These are phyloP conservation scores for Porphyrio hochstetteri DNA, from an alignment of 2,113 vertebrate genomes.

Conservation along the genomic window DNA sequence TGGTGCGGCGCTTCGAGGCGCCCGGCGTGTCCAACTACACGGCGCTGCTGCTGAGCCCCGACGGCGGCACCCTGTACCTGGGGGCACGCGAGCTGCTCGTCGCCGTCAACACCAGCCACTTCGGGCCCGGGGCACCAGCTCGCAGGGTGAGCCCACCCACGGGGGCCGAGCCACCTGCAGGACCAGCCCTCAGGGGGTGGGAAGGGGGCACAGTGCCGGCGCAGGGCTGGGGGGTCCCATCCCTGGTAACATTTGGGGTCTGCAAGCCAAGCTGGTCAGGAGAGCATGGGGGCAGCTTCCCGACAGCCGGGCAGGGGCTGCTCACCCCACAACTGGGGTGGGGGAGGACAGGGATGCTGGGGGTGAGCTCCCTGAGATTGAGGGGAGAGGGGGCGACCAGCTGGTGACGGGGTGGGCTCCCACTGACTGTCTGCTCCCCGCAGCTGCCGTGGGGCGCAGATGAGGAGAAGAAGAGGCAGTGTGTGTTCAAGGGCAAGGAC, in stretches of 20 bases:
- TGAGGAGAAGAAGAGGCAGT: constrained; percentile 87
- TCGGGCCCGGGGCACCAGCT: constrained; percentile 57
- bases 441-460: constrained; percentile 89
- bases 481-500: constrained; percentile 95
- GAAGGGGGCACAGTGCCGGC: background rate
- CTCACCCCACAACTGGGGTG: background rate
- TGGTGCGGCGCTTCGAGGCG: constrained; percentile 76
- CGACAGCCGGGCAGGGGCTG: background rate
- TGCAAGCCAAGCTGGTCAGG: background rate
- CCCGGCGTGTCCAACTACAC: constrained; percentile 84
- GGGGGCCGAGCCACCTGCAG: fast-evolving
- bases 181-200: background rate
- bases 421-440: background rate
- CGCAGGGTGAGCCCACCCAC: constrained; percentile 76
- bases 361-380: too few species aligned
- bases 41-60: constrained; percentile 84
- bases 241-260: fast-evolving
- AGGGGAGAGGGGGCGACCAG: fast-evolving
- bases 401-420: background rate
- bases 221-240: background rate
- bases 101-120: constrained; percentile 78
- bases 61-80: constrained; percentile 83
- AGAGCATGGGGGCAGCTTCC: background rate
- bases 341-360: background rate
- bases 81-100: constrained; percentile 88